phyloP scores from a whole-genome alignment of 2,113 vertebrate species.

The Mionectes macconnelli region DNA sequence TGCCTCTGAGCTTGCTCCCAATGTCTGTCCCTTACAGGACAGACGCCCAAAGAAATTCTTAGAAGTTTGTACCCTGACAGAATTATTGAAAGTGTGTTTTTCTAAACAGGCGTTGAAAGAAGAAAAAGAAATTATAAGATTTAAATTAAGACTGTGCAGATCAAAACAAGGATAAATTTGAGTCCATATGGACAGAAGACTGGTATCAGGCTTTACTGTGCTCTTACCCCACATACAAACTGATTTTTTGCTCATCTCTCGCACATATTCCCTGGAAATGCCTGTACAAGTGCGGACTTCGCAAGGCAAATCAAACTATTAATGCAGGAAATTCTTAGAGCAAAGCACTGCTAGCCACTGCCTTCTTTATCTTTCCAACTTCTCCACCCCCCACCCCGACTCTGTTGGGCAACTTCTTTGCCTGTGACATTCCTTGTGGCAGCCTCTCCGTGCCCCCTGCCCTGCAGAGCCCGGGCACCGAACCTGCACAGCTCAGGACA shows the following conservation, averaged over 20 bases:
- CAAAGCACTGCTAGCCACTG: neutral
- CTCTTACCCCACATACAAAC: neutral
- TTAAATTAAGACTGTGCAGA: neutral
- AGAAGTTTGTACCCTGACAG: neutral
- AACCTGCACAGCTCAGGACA: neutral
- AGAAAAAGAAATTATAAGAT: neutral
- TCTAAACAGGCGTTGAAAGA: neutral
- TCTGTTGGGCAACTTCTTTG: neutral
- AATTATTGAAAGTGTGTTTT: neutral
- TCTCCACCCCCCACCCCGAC: neutral
- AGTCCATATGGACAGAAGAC: neutral
- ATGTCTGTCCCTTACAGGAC: neutral
- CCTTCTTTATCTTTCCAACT: neutral
- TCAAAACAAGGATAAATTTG: neutral
- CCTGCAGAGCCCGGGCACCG: rapidly evolving
- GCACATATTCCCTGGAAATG: neutral
- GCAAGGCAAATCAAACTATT: neutral
- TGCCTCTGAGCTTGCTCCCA: neutral
- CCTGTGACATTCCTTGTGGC: neutral
- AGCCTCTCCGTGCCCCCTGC: neutral
- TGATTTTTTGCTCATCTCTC: neutral
- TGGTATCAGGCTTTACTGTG: neutral
- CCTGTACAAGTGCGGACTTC: neutral
- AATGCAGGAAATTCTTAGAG: neutral
- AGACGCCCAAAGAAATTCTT: neutral